Conservation (phyloP, 64 coral and sea anemone species). For the Actinia equina region DNA sequence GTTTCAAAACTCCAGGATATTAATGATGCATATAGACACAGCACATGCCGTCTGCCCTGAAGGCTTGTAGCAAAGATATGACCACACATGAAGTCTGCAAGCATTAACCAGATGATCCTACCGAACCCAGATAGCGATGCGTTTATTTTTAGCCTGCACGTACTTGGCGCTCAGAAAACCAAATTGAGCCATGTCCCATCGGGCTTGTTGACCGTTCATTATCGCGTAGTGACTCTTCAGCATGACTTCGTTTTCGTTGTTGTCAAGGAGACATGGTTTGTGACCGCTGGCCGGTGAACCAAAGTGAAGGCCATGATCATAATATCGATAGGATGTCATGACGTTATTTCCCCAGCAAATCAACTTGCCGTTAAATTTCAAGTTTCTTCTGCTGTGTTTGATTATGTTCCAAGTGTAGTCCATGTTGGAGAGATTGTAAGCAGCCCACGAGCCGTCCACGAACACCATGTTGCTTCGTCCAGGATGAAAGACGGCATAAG, state of each 20-base stretch:
- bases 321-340: conserved; percentile 68
- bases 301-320: conserved; percentile 89
- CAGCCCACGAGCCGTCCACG: conserved; percentile 69
- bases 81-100: not conserved
- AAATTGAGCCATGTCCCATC: conserved; percentile 95
- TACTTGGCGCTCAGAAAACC: conserved; percentile 76
- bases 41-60: too few relatives aligned
- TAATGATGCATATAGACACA: too few relatives aligned
- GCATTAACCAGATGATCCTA: conserved; percentile 29
- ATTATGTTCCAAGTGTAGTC: conserved; percentile 99
- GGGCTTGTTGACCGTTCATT: conserved; percentile 66
- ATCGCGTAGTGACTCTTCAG: conserved; percentile 93
- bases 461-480: conserved; percentile 78
- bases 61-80: not conserved
- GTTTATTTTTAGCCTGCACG: conserved; percentile 73
- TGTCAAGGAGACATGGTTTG: conserved; percentile 81
- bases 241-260: conserved; percentile 93
- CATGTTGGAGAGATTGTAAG: conserved; percentile 59
- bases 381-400: too few relatives aligned
- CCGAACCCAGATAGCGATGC: conserved; percentile 96
- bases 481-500: conserved; percentile 87
- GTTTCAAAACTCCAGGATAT: too few relatives aligned
- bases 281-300: conserved; percentile 66
- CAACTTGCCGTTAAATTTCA: conserved; percentile 64
- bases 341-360: conserved; percentile 98